Conservation (phyloP, 2,113 vertebrate genomes). For the Holacanthus passer region DNA sequence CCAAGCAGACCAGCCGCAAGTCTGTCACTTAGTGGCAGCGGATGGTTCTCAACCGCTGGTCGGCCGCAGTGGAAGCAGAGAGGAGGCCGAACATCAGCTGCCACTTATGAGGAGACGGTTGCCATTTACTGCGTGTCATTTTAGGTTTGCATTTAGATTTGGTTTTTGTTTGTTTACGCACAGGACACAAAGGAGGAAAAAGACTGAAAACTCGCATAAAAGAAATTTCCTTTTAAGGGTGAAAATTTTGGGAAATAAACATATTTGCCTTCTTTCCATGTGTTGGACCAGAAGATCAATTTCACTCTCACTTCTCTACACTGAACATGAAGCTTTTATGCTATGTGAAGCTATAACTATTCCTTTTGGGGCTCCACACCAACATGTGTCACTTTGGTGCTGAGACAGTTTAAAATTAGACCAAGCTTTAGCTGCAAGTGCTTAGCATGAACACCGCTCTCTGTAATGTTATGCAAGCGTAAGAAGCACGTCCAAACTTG, state of each 20-base stretch:
- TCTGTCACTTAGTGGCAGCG: slow-evolving; percentile 65
- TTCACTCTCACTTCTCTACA: not conserved
- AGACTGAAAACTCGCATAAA: not conserved
- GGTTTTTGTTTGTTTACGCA: not conserved
- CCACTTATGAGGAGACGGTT: slow-evolving; percentile 15
- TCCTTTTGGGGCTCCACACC: not conserved
- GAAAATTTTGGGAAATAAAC: not conserved
- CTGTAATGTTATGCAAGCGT: slow-evolving; percentile 7
- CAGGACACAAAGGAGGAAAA: not conserved
- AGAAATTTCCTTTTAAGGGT: too few species aligned
- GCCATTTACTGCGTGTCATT: slow-evolving; percentile 8
- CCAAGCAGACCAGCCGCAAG: slow-evolving; percentile 58
- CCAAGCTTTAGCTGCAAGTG: slow-evolving; percentile 8
- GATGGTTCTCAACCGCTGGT: slow-evolving; percentile 39
- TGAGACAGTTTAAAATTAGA: not conserved
- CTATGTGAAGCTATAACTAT: too few species aligned
- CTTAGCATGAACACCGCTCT: slow-evolving; percentile 3
- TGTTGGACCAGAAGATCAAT: not conserved
- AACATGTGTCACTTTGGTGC: not conserved
- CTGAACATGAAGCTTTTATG: not conserved
- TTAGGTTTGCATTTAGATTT: slow-evolving; percentile 18
- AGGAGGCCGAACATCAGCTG: slow-evolving; percentile 10
- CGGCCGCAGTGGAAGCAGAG: slow-evolving; percentile 4
- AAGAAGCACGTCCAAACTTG: not conserved
- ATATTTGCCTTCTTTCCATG: not conserved